These are phyloP conservation scores for Erpetoichthys calabaricus DNA, from an alignment of 2,797 vertebrate species.

Conservation along the genomic window DNA sequence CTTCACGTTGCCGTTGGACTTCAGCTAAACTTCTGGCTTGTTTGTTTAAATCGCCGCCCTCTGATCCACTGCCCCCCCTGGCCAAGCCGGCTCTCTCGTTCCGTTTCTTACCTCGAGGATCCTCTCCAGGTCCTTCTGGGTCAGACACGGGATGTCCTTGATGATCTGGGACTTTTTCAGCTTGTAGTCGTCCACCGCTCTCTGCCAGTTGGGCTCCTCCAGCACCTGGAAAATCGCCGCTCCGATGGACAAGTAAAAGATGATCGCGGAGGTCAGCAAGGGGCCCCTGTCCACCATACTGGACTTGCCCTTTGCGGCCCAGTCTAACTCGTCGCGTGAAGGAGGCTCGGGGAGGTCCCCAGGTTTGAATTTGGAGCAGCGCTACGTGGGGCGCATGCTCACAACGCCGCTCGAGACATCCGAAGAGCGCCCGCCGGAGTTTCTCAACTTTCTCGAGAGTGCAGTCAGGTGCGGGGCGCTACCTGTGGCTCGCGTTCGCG, in stretches of 20 bases:
- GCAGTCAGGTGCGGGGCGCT: too few relatives aligned
- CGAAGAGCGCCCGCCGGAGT: too few relatives aligned
- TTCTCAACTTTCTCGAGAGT: too few relatives aligned
- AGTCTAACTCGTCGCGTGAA: constrained; percentile 8
- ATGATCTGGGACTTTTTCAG: constrained; percentile 61
- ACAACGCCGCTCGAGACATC: neutral
- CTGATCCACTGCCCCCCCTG: too few relatives aligned
- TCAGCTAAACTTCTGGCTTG: too few relatives aligned
- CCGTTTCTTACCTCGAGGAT: constrained; percentile 70
- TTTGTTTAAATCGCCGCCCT: too few relatives aligned
- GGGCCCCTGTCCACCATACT: constrained; percentile 90
- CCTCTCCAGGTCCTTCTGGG: constrained; percentile 62
- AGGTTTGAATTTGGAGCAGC: constrained; percentile 14
- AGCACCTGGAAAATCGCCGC: constrained; percentile 96
- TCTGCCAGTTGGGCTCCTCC: constrained; percentile 83
- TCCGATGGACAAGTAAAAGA: constrained; percentile 96
- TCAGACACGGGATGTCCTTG: constrained; percentile 71
- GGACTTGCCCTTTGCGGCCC: constrained; percentile 10
- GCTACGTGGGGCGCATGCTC: constrained; percentile 29
- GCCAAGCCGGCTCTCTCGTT: too few relatives aligned
- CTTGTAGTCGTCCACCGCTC: constrained; percentile 53
- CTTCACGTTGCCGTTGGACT: too few relatives aligned
- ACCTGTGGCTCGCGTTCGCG: too few relatives aligned
- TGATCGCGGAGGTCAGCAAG: constrained; percentile 85
- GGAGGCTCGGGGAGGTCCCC: constrained; percentile 7